Base-by-base conservation (phyloP, 2,888 invertebrate genomes). In the Ophion obscuratus region DNA sequence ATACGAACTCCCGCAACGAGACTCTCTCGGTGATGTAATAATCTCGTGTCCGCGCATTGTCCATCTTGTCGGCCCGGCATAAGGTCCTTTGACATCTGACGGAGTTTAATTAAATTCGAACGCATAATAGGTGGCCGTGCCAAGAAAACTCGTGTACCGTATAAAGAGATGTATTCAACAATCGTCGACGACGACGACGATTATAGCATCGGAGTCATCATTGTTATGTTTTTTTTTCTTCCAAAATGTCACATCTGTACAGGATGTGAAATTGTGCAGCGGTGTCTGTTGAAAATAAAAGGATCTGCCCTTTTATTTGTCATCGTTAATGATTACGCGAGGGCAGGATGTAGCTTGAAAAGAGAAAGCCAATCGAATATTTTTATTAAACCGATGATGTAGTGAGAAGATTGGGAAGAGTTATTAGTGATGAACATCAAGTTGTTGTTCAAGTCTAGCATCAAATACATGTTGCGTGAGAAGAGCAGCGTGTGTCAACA, bases 31-130 rank as follows among this genome's bases (percentile, higher is more conserved):
- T 92, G 92, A 93, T 93, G 93, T 93, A 93, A 93, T 93, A 93
- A 93, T 93, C 93, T 91, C 91, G 81, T 92, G 92, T 93, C 92
- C 92, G 79, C 53, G 93, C 92, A 94, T 93, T 93, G 93, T 93
- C 94, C 93, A 92, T 94, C 93, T 93, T 93, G 90, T 92, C 90
- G 89, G 91, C 90, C 90, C 90, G 77, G 64, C 81, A 70, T 75
- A 74, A 81, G 86, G 85, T 92, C 92, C 94, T 94, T 93, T 93
- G 94, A 94, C 93, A 92, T 93, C 91, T 92, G 91, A 89, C 92
- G 89, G 91, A 92, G 93, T 94, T 94, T 94, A 94, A 94, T 94
- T 94, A 94, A 94, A 94, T 93, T 93, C 92, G 89, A 91, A 90
- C 90, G 91, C 91, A 84, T 83, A 93, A 90, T 89, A 85, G 89